Conservation (phyloP, 2,113 vertebrate species). For the Psilopogon haemacephalus region DNA sequence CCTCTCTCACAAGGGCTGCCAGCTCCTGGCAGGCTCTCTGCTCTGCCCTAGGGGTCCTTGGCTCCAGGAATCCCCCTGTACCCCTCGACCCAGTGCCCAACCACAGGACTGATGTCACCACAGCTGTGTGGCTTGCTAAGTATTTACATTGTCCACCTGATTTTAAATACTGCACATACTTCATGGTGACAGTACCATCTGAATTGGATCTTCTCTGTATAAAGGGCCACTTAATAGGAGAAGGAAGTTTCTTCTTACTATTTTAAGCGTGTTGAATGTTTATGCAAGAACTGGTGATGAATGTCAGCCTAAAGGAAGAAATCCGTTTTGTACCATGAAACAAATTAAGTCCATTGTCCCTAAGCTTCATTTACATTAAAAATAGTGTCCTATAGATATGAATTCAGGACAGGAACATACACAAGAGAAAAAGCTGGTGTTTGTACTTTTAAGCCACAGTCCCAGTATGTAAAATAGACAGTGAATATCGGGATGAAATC, state of each 20-base stretch:
- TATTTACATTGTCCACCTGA: background rate
- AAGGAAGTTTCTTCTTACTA: background rate
- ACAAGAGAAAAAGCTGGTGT: background rate
- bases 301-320: background rate
- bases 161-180: background rate
- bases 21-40: background rate
- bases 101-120: background rate
- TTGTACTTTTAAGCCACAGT: background rate
- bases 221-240: background rate
- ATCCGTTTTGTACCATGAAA: background rate
- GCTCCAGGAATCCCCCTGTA: background rate
- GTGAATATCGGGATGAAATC: constrained; percentile 25
- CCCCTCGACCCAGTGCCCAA: background rate
- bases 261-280: background rate
- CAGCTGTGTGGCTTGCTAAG: background rate
- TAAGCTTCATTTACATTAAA: background rate
- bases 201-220: background rate
- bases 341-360: background rate
- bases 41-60: background rate
- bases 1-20: background rate
- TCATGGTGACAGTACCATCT: constrained; percentile 14
- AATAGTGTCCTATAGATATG: background rate
- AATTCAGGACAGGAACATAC: background rate
- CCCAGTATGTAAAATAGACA: background rate
- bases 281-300: constrained; percentile 6